Evolutionary conservation across 2,888 invertebrate genomes (phyloP), one percentile per base, ranked within the genome.

Genomic region (Prosopocoilus inquinatus): DNA sequence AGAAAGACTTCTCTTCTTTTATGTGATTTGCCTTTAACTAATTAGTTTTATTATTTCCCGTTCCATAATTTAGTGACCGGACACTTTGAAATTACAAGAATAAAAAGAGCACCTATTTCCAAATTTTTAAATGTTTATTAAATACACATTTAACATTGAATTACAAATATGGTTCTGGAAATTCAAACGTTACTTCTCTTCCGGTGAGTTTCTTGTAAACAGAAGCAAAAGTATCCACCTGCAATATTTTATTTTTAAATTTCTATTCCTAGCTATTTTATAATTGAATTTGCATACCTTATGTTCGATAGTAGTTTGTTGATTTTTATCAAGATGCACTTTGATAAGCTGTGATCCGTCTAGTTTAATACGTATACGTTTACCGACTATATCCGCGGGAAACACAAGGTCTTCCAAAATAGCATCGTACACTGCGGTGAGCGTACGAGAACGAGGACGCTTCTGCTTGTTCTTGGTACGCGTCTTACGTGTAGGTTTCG

Each of bases 151-250:
- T 15, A 57, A 64, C 62, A 67, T 69, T 28, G 20, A 28, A 63
- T 89, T 88, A 93, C 88, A 94, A 89, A 84, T 91, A 94, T 70
- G 95, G 93, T 84, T 99, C 98, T 62, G 97, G 97, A 83, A 99
- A 99, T 84, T 99, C 98, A 79, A 99, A 99, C 67, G 89, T 92
- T 57, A 99, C 98, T 81, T 98, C 96, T 77, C 98, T 94, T 69
- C 98, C 98, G 70, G 98, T 99, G 71, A 99, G 83, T 81, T 96
- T 96, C 85, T 98, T 98, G 87, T 99, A 99, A 65, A 99, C 96
- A 63, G 96, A 91, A 71, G 94, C 90, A 82, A 98, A 99, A 62
- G 98, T 98, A 76, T 97, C 97, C 72, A 96, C 90, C 96, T 96
- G 83, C 43, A 84, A 84, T 67, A n/a, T n/a, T n/a, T n/a, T n/a